phyloP scores from a whole-genome alignment of 2,113 vertebrate genomes.

The Mellivora capensis region DNA sequence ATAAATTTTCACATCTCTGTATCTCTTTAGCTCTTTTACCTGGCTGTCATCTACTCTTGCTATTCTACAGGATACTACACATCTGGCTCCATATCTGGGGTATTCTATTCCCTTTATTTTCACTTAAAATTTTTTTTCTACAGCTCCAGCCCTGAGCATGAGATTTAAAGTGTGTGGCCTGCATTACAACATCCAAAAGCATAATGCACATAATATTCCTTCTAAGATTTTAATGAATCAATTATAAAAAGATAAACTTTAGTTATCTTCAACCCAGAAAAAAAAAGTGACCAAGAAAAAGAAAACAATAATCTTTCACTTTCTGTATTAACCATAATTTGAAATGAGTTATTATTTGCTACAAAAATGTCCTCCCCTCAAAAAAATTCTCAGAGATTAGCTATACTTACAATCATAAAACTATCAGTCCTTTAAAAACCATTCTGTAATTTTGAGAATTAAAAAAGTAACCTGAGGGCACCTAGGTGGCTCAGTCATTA shows the following conservation, averaged over 20 bases:
- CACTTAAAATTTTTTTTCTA: neutral
- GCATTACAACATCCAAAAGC: conserved; percentile 25
- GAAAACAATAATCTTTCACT: neutral
- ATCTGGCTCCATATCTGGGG: neutral
- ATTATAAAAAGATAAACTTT: neutral
- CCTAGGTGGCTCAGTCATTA: too few species aligned
- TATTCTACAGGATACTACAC: neutral
- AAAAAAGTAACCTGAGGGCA: neutral
- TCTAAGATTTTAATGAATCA: neutral
- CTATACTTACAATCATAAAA: conserved; percentile 17
- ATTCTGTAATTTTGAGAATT: neutral
- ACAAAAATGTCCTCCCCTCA: conserved; percentile 10
- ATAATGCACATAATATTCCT: neutral
- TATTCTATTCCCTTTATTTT: neutral
- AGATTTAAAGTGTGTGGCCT: neutral
- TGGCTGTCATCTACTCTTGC: neutral
- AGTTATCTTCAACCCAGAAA: neutral
- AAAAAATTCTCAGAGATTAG: neutral
- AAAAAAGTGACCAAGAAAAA: neutral
- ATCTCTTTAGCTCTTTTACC: conserved; percentile 13
- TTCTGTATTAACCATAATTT: neutral
- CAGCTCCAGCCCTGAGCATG: neutral
- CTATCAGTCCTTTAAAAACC: neutral
- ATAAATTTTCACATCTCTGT: neutral
- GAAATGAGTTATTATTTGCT: conserved; percentile 34